Evolutionary conservation across 2,888 invertebrate genomes (phyloP).

Genomic region (Pristionchus exspectatus): DNA sequence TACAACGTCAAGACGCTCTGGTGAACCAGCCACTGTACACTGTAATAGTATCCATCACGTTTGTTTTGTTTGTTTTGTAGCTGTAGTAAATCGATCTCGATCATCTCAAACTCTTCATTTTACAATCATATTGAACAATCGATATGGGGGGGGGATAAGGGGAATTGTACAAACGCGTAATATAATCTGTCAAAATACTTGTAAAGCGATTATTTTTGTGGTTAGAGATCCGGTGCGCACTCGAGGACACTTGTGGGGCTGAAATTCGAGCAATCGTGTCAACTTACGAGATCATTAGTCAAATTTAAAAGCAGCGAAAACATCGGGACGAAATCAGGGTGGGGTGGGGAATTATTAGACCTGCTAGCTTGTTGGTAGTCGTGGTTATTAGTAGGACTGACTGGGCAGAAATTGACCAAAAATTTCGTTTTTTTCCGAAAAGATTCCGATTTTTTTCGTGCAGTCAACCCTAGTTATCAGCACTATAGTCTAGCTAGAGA

Average conservation of each 20-base stretch:
- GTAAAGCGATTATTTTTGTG: not conserved
- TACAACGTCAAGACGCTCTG: conserved; percentile 72
- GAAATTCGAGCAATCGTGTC: not conserved
- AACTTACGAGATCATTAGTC: not conserved
- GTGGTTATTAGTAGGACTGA: not conserved
- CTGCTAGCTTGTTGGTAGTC: not conserved
- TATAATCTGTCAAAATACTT: conserved; percentile 28
- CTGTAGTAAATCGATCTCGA: conserved; percentile 9
- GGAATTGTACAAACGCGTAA: conserved; percentile 42
- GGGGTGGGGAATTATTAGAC: not conserved
- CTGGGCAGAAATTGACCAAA: too few species aligned
- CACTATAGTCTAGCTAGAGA: too few species aligned
- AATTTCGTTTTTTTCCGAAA: too few species aligned
- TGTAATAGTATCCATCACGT: not conserved
- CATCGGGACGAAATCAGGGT: not conserved
- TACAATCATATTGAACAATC: not conserved
- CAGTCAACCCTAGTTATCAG: too few species aligned
- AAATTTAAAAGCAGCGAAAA: not conserved
- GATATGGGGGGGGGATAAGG: not conserved
- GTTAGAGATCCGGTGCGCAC: not conserved
- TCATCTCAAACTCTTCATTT: not conserved
- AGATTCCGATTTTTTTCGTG: too few species aligned
- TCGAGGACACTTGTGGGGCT: not conserved
- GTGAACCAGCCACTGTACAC: conserved; percentile 58
- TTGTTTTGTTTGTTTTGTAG: conserved; percentile 22